Evolutionary conservation across 2,113 vertebrate species (phyloP).

Genomic region (Alligator sinensis): DNA sequence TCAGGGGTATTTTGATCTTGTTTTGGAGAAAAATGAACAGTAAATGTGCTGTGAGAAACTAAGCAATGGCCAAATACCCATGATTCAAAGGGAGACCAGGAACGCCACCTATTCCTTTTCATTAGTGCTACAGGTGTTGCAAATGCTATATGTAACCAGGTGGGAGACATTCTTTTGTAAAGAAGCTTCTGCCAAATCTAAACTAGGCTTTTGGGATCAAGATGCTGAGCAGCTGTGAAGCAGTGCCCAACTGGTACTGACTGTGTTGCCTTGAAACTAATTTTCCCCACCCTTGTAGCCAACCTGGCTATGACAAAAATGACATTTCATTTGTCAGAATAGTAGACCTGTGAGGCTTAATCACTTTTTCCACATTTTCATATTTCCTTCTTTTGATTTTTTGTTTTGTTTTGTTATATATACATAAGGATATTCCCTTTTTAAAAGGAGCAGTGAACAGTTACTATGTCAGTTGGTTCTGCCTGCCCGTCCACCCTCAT

Average conservation of each 20-base stretch:
- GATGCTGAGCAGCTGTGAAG: background rate
- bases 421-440: background rate
- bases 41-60: background rate
- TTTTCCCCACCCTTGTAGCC: background rate
- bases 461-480: too few species aligned
- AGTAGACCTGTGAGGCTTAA: background rate
- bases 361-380: background rate
- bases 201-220: background rate
- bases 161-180: background rate
- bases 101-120: too few species aligned
- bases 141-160: background rate
- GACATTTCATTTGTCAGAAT: background rate
- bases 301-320: background rate
- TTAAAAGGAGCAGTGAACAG: background rate
- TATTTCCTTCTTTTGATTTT: background rate
- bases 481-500: background rate
- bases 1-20: background rate
- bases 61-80: background rate
- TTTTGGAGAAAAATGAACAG: background rate
- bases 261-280: background rate
- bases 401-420: background rate
- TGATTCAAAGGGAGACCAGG: background rate
- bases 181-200: background rate
- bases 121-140: background rate
- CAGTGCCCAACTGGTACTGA: background rate